A percentile compares a stretch with the other conserved stretches of the same genome.
Evolutionary conservation across 2,888 invertebrate genomes (phyloP).

Genomic region (Volucella bombylans): DNA sequence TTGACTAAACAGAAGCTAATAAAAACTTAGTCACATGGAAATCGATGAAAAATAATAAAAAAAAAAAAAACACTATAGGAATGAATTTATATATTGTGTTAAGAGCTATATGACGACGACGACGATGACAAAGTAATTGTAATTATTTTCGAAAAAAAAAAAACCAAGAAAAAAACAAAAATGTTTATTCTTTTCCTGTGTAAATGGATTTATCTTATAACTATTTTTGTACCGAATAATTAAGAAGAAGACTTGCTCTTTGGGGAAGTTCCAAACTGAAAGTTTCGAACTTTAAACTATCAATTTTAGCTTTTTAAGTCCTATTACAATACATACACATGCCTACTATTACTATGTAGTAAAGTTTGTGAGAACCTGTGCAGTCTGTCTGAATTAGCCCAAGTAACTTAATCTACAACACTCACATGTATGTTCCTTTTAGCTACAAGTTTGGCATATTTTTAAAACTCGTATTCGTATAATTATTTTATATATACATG

Average conservation of each 20-base stretch:
- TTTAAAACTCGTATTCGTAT: no score
- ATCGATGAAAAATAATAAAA: neutral
- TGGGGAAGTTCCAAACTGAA: conserved; percentile 12
- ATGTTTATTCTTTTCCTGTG: conserved; percentile 38
- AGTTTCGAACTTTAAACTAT: conserved; percentile 30
- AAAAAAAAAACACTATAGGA: conserved; percentile 47
- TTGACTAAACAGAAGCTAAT: conserved; percentile 13
- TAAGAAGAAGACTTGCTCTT: conserved; percentile 23
- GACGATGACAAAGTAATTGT: conserved; percentile 49
- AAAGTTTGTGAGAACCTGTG: no score
- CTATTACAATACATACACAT: neutral
- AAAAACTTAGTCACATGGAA: neutral
- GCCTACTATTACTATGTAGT: no score
- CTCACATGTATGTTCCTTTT: neutral
- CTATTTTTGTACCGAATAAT: conserved; percentile 67
- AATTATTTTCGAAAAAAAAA: conserved; percentile 27
- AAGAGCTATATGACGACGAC: conserved; percentile 28
- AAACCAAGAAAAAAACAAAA: no score
- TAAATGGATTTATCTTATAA: conserved; percentile 56
- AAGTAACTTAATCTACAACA: no score
- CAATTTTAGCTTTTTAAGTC: conserved; percentile 41
- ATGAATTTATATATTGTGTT: conserved; percentile 55
- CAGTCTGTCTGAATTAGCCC: no score
- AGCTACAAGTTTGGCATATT: neutral
- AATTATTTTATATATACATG: no score